phyloP scores from a whole-genome alignment of 2,113 vertebrate genomes.

The Todiramphus saurophagus region DNA sequence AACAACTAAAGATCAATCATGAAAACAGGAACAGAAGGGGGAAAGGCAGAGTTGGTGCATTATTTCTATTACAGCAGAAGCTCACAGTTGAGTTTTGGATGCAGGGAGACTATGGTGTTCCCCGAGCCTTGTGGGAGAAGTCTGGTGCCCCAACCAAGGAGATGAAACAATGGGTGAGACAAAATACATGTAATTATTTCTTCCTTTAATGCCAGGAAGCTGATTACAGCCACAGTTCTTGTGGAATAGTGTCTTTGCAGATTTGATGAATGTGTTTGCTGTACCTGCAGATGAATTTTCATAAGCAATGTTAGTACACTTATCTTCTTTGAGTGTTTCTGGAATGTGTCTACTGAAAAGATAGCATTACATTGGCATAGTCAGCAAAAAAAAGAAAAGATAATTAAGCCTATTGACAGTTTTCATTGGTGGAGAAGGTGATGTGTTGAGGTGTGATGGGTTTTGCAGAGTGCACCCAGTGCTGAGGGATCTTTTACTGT shows the following conservation, averaged over 20 bases:
- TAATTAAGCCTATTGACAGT: background rate
- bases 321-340: background rate
- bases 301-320: background rate
- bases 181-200: background rate
- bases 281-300: background rate
- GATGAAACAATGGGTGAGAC: background rate
- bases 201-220: background rate
- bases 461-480: background rate
- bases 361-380: background rate
- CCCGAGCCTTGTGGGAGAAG: background rate
- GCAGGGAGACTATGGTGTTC: background rate
- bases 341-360: background rate
- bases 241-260: background rate
- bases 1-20: background rate
- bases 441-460: background rate
- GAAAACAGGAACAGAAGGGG: background rate
- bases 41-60: background rate
- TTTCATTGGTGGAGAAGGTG: background rate
- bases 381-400: background rate
- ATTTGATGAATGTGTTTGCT: background rate
- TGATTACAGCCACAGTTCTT: background rate
- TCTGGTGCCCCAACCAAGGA: background rate
- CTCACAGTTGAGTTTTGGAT: background rate
- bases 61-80: background rate
- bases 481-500: background rate